Percentiles rank a stretch among this genome's conserved stretches.
Conservation (phyloP, 1,140 invertebrate genomes). For the Myzus persicae region DNA sequence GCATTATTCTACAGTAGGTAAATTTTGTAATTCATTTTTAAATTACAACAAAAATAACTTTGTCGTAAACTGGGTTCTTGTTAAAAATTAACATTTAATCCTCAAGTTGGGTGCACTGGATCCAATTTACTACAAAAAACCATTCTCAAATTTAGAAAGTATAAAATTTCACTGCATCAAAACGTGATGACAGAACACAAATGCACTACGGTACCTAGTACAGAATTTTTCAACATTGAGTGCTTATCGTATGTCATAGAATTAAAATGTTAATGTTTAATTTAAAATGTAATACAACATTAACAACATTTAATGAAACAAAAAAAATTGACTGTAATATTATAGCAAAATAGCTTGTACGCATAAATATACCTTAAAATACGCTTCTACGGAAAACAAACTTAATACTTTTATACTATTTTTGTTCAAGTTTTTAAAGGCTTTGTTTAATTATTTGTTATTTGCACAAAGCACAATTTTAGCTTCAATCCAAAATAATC, state of each 20-base stretch:
- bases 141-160: no score
- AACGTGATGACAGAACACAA: no score
- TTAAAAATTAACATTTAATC: no score
- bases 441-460: background rate
- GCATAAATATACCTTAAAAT: background rate
- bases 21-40: background rate
- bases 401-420: background rate
- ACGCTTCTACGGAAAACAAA: background rate
- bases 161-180: no score
- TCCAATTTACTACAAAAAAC: no score
- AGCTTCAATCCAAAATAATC: background rate
- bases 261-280: background rate
- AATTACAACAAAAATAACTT: background rate
- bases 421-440: background rate
- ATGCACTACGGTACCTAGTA: no score
- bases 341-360: background rate
- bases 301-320: no score
- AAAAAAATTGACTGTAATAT: no score
- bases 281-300: background rate
- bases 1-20: background rate
- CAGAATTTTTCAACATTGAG: background rate
- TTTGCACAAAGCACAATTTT: background rate
- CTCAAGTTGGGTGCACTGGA: no score
- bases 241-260: background rate
- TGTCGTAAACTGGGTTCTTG: no score